These are phyloP conservation scores for Ancistrus triradiatus DNA, from an alignment of 2,113 vertebrate genomes.

Conservation along the genomic window DNA sequence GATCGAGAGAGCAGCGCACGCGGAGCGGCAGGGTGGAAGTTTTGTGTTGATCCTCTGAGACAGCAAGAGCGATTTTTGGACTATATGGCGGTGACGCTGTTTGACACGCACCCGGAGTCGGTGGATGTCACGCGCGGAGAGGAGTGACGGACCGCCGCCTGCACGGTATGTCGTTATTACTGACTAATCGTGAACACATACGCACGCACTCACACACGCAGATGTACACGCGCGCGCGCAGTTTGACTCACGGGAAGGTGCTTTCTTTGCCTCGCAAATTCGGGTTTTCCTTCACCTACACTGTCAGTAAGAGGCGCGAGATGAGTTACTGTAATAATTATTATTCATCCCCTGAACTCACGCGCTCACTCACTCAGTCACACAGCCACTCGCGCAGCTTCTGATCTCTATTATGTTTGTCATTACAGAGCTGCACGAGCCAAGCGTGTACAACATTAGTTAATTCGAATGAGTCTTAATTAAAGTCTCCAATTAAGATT, in stretches of 20 bases:
- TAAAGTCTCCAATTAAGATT: no score
- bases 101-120: not conserved
- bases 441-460: no score
- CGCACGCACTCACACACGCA: slow-evolving; percentile 6
- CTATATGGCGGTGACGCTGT: slow-evolving; percentile 14
- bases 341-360: slow-evolving; percentile 24
- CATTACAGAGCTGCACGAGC: no score
- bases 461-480: no score
- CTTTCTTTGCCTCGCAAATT: slow-evolving; percentile 30
- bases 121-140: slow-evolving; percentile 17
- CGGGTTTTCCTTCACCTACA: slow-evolving; percentile 44
- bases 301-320: slow-evolving; percentile 27
- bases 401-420: no score
- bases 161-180: slow-evolving; percentile 36
- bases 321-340: slow-evolving; percentile 34
- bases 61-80: no score
- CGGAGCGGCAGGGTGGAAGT: not conserved
- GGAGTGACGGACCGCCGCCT: slow-evolving; percentile 36
- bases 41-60: no score
- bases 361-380: not conserved
- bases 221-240: not conserved
- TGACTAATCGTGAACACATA: slow-evolving; percentile 42
- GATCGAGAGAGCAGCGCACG: slow-evolving; percentile 17
- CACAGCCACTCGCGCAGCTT: no score
- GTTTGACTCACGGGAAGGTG: slow-evolving; percentile 45